Evolutionary conservation across 2,888 invertebrate genomes (phyloP).

Genomic region (Ariolimax columbianus): DNA sequence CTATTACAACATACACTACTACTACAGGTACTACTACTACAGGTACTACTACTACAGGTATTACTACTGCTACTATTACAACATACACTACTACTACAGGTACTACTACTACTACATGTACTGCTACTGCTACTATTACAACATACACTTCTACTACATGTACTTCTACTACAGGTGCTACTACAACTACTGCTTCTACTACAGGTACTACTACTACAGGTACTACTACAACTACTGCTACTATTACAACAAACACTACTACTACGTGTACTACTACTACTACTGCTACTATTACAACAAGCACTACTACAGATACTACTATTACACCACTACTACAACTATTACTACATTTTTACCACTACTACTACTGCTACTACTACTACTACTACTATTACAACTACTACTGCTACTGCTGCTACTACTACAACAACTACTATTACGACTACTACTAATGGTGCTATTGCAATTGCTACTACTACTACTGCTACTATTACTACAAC

Average conservation of each 20-base stretch:
- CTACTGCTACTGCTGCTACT: neutral
- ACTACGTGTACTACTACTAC: slow-evolving; percentile 28
- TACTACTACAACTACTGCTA: slow-evolving; percentile 23
- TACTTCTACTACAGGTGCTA: slow-evolving; percentile 10
- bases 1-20: neutral
- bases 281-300: neutral
- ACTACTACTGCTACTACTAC: neutral
- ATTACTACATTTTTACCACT: neutral
- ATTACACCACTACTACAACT: neutral
- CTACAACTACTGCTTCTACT: slow-evolving; percentile 18
- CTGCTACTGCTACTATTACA: neutral
- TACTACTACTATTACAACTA: neutral
- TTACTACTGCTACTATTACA: neutral
- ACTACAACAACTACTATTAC: neutral
- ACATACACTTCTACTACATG: neutral
- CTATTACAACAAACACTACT: slow-evolving; percentile 32
- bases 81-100: neutral
- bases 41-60: neutral
- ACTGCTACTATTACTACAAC: neutral
- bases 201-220: slow-evolving; percentile 13
- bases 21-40: neutral
- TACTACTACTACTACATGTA: neutral
- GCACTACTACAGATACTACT: neutral
- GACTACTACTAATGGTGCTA: neutral
- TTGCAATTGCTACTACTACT: neutral